Evolutionary conservation across 2,888 invertebrate genomes (phyloP).

Genomic region (Euzophera pinguis): DNA sequence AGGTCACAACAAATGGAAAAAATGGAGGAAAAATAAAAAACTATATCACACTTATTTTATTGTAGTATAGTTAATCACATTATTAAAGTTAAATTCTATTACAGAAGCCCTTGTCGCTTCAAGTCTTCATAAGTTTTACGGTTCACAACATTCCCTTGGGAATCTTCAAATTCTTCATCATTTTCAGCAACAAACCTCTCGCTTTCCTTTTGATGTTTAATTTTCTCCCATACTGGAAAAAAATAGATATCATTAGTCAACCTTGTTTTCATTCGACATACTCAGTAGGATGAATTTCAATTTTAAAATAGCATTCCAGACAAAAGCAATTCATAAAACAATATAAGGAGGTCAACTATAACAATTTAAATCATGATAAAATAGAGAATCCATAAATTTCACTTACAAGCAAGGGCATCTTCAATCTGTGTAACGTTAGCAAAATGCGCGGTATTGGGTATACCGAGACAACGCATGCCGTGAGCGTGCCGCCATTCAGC

Average conservation of each 20-base stretch:
- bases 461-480: conserved; percentile 99
- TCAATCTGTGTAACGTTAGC: conserved; percentile 99
- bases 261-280: too few species aligned
- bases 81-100: conserved; percentile 37
- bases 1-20: not conserved
- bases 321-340: too few species aligned
- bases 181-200: conserved; percentile 98
- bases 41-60: not conserved
- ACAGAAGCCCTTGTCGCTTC: conserved; percentile 97
- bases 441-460: conserved; percentile 99
- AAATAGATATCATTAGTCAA: conserved; percentile 4
- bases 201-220: conserved; percentile 96
- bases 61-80: conserved; percentile 10
- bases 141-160: conserved; percentile 98
- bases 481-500: conserved; percentile 94
- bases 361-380: too few species aligned
- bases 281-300: too few species aligned
- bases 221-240: conserved; percentile 95
- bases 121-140: conserved; percentile 99
- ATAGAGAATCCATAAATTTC: not conserved
- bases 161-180: conserved; percentile 99
- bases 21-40: not conserved
- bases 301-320: too few species aligned
- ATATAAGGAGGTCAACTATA: too few species aligned
- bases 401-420: conserved; percentile 95